Evolutionary conservation across 2,888 invertebrate genomes (phyloP).

Genomic region (Lithophane semibrunnea): DNA sequence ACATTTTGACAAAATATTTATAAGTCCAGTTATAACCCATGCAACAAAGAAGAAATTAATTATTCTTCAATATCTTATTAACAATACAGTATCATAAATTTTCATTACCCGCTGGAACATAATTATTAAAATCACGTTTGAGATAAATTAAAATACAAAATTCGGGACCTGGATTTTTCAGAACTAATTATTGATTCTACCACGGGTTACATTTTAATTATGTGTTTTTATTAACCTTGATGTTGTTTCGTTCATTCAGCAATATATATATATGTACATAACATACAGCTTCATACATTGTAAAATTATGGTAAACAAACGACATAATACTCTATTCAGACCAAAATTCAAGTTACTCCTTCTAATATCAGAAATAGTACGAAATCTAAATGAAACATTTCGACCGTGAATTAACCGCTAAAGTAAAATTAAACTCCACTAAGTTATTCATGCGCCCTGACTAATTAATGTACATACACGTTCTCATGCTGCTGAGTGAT

Average conservation of each 20-base stretch:
- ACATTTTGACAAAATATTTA: background rate
- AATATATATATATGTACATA: background rate
- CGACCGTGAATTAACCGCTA: background rate
- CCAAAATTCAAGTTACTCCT: background rate
- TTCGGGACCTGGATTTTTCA: background rate
- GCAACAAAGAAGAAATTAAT: background rate
- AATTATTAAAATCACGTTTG: background rate
- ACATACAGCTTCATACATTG: background rate
- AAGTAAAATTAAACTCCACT: background rate
- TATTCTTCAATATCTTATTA: background rate
- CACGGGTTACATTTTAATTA: background rate
- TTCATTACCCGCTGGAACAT: background rate
- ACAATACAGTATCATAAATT: background rate
- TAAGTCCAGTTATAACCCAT: background rate
- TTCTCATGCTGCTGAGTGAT: conserved; percentile 18
- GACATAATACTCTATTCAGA: background rate
- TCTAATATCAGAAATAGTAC: background rate
- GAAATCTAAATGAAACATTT: background rate
- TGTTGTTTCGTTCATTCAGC: background rate
- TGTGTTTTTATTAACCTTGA: background rate
- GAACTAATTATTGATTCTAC: background rate
- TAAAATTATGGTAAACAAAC: background rate
- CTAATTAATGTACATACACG: background rate
- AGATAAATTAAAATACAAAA: background rate
- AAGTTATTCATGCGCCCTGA: conserved; percentile 26